These are phyloP conservation scores for Crocodylus rhombifer DNA, from an alignment of 2,797 vertebrate genomes.

Conservation along the genomic window DNA sequence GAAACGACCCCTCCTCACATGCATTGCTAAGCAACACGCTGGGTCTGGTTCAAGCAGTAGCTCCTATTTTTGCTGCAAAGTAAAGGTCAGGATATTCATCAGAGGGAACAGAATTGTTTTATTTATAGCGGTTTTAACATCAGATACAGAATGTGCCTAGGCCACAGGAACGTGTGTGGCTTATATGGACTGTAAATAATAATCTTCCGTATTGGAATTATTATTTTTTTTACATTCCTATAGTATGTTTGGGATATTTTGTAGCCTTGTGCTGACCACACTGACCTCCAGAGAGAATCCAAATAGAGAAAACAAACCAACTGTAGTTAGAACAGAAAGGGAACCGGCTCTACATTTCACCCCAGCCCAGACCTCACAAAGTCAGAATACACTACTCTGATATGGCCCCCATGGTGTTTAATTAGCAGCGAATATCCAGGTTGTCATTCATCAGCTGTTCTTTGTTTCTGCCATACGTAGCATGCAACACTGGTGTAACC, in stretches of 20 bases:
- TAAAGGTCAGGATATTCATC: background rate
- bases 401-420: background rate
- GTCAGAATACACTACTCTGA: background rate
- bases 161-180: background rate
- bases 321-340: background rate
- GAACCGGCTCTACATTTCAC: background rate
- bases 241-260: background rate
- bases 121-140: background rate
- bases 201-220: background rate
- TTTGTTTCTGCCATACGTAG: background rate
- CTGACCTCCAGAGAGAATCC: background rate
- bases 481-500: fast-evolving
- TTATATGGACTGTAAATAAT: background rate
- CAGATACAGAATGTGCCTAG: background rate
- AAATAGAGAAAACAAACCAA: background rate
- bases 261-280: background rate
- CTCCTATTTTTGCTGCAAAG: background rate
- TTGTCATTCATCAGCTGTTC: background rate
- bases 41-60: background rate
- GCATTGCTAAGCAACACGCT: constrained; percentile 2
- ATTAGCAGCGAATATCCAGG: background rate
- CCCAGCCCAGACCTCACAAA: background rate
- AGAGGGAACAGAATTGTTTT: background rate
- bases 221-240: background rate
- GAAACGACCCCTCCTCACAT: background rate